phyloP scores from a whole-genome alignment of 2,113 vertebrate genomes.

The Tachuris rubrigastra region DNA sequence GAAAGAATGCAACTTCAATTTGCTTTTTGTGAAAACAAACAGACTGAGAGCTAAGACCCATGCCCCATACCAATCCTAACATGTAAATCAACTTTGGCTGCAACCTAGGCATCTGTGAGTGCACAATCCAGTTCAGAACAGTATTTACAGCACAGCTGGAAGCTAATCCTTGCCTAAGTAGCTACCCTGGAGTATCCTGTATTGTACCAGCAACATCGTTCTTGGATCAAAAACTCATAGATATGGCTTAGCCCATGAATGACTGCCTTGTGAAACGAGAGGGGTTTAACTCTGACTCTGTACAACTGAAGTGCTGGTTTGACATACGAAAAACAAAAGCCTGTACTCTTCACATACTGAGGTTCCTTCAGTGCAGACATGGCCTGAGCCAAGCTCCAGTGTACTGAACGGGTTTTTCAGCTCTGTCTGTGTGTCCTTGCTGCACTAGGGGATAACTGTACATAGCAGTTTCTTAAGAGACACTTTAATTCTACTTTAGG shows the following conservation, averaged over 20 bases:
- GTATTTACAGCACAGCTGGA: conserved; percentile 31
- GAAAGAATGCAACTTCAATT: not conserved
- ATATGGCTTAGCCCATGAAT: not conserved
- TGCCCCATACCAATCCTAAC: not conserved
- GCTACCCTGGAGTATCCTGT: conserved; percentile 6
- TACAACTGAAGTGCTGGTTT: not conserved
- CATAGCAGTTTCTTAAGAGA: not conserved
- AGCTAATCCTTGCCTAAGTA: conserved; percentile 45
- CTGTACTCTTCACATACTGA: not conserved
- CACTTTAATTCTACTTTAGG: not conserved
- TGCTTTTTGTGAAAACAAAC: conserved; percentile 13
- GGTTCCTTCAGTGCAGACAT: not conserved
- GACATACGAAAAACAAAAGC: not conserved
- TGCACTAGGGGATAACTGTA: not conserved
- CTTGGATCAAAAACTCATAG: conserved; percentile 39
- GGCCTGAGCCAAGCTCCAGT: not conserved
- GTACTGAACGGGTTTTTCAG: not conserved
- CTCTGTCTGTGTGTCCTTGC: not conserved
- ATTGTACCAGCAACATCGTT: not conserved
- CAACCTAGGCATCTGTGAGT: not conserved
- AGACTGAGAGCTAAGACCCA: not conserved
- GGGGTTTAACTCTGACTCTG: not conserved
- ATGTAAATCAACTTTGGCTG: not conserved
- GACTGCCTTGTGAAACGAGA: not conserved
- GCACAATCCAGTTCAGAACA: not conserved